Conservation (phyloP, 1,140 invertebrate species). For the Ericerus pela region DNA sequence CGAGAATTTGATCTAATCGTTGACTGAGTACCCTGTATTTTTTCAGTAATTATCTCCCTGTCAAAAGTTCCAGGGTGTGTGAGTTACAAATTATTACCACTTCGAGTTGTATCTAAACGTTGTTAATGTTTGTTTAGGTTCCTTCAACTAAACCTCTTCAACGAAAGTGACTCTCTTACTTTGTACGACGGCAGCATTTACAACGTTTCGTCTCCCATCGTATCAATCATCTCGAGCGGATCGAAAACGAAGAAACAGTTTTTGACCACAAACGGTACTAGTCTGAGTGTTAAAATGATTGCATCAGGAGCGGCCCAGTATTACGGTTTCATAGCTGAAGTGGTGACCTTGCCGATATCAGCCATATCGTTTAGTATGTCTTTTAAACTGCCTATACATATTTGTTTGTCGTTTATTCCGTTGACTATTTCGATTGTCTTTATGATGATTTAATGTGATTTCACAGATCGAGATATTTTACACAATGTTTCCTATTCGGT, state of each 20-base stretch:
- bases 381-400: constrained; percentile 1
- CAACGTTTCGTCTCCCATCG: constrained; percentile 55
- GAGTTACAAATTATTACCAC: background rate
- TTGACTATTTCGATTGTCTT: constrained; percentile 12
- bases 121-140: constrained; percentile 37
- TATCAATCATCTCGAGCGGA: constrained; percentile 53
- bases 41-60: background rate
- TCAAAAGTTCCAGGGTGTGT: background rate
- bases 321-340: constrained; percentile 96
- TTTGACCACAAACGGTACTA: constrained; percentile 56
- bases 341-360: constrained; percentile 84
- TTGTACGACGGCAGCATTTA: constrained; percentile 89
- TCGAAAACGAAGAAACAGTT: constrained; percentile 55
- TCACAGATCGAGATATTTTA: constrained; percentile 71
- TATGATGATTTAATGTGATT: constrained; percentile 14
- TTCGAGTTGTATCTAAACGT: background rate
- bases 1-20: no score
- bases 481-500: constrained; percentile 80
- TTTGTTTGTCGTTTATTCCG: constrained; percentile 12
- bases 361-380: constrained; percentile 72
- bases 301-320: constrained; percentile 80
- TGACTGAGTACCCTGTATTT: no score
- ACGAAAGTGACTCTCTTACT: constrained; percentile 76
- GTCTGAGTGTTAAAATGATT: constrained; percentile 79
- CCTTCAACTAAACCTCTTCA: constrained; percentile 85